These are phyloP conservation scores for Caenorhabditis sp. DNA, from an alignment of 2,888 invertebrate species.

Conservation along the genomic window DNA sequence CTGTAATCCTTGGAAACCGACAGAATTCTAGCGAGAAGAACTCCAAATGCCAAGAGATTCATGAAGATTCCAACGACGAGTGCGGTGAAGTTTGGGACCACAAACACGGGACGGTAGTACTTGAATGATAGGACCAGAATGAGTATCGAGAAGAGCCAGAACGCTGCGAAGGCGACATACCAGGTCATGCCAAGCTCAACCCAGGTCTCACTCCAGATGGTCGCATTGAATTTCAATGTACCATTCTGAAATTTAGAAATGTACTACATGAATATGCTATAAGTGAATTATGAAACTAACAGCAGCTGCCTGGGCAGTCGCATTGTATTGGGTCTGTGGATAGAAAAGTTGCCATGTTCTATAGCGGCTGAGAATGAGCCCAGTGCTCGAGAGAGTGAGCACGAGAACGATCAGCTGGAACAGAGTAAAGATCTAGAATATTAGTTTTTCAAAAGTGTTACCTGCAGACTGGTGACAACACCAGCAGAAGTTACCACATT, in stretches of 20 bases:
- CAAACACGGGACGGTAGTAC: constrained; percentile 79
- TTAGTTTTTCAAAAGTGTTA: constrained; percentile 6
- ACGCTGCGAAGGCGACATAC: constrained; percentile 76
- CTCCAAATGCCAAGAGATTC: constrained; percentile 77
- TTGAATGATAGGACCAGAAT: constrained; percentile 77
- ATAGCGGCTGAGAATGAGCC: constrained; percentile 75
- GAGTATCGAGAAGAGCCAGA: constrained; percentile 77
- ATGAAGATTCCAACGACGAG: constrained; percentile 76
- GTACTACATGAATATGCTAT: background rate
- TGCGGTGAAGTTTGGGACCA: constrained; percentile 78
- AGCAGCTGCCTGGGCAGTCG: constrained; percentile 68
- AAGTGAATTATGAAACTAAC: constrained; percentile 6
- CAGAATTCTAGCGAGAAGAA: constrained; percentile 70
- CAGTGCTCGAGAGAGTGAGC: constrained; percentile 70
- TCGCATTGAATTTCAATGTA: constrained; percentile 67
- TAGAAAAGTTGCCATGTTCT: constrained; percentile 71
- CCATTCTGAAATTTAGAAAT: constrained; percentile 53
- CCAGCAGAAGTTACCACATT: constrained; percentile 78
- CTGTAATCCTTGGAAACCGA: constrained; percentile 72
- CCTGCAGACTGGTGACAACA: constrained; percentile 74
- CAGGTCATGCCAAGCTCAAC: constrained; percentile 77
- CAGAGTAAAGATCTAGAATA: background rate
- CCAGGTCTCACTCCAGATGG: constrained; percentile 76
- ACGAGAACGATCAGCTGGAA: constrained; percentile 73
- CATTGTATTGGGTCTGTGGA: constrained; percentile 65